A percentile compares a stretch with the other conserved stretches of the same genome.
Conservation (phyloP, 2,113 vertebrate genomes). For the Nansenia antarctica region DNA sequence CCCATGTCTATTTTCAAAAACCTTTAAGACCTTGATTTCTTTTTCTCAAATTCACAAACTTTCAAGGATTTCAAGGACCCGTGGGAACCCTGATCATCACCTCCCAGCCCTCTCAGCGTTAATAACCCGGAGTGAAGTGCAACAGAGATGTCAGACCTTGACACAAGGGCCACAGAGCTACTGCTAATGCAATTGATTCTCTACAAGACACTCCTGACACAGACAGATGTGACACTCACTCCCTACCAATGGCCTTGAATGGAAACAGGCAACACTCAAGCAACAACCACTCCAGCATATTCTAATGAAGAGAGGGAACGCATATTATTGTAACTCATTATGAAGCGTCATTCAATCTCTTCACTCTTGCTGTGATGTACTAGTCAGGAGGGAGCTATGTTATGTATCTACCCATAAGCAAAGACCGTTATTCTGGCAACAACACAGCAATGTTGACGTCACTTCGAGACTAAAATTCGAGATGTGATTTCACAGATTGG, state of each 20-base stretch:
- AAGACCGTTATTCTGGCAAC: constrained; percentile 11
- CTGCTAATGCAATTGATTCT: constrained; percentile 33
- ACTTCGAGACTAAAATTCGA: background rate
- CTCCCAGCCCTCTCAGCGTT: too few relatives aligned
- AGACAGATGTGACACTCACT: constrained; percentile 10
- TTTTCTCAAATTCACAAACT: too few relatives aligned
- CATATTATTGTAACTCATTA: constrained; percentile 24
- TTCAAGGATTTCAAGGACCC: too few relatives aligned
- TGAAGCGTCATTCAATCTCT: constrained; percentile 25
- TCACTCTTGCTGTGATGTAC: constrained; percentile 9
- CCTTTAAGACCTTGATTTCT: too few relatives aligned
- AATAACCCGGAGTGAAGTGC: too few relatives aligned
- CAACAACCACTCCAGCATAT: constrained; percentile 15
- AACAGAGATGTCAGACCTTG: too few relatives aligned
- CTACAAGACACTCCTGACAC: constrained; percentile 19
- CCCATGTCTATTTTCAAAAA: too few relatives aligned
- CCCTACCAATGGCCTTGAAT: constrained; percentile 30
- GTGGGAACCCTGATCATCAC: too few relatives aligned
- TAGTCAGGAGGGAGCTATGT: background rate
- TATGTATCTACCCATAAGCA: constrained; percentile 26
- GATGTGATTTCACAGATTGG: constrained; percentile 8
- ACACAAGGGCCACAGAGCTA: background rate
- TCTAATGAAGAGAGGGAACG: constrained; percentile 13
- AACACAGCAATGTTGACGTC: constrained; percentile 2
- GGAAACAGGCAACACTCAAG: constrained; percentile 11